These are phyloP conservation scores for Sesia bembeciformis DNA, from an alignment of 2,888 invertebrate genomes.

Conservation along the genomic window DNA sequence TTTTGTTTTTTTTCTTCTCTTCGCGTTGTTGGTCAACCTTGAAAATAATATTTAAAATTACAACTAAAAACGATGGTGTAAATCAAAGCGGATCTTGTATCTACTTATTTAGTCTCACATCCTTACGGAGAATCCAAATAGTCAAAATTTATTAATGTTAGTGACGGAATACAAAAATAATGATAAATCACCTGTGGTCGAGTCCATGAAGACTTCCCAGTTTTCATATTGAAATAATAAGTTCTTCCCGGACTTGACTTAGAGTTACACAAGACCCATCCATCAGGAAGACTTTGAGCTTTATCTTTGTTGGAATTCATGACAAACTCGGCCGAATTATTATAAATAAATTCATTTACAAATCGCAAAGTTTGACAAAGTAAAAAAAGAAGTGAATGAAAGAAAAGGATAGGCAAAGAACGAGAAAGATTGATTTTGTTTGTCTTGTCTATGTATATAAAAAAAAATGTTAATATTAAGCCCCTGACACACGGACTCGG, in stretches of 20 bases:
- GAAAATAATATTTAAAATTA: slow-evolving; percentile 6
- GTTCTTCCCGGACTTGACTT: slow-evolving; percentile 59
- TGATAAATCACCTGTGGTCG: slow-evolving; percentile 53
- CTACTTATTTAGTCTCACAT: no score
- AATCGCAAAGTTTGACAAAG: not conserved
- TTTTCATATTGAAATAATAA: slow-evolving; percentile 64
- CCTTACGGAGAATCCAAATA: no score
- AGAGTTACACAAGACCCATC: slow-evolving; percentile 59
- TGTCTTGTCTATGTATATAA: no score
- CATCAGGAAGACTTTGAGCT: slow-evolving; percentile 56
- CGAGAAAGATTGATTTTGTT: no score
- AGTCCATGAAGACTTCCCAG: slow-evolving; percentile 63
- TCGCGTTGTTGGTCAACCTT: slow-evolving; percentile 36
- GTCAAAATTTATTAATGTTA: no score
- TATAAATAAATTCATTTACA: not conserved
- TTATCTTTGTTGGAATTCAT: slow-evolving; percentile 52
- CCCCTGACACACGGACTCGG: no score
- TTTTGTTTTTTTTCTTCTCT: slow-evolving; percentile 29
- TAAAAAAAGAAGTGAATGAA: not conserved
- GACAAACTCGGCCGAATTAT: slow-evolving; percentile 12
- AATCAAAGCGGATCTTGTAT: not conserved
- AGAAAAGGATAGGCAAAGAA: no score
- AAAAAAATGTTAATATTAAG: no score
- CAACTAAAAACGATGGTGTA: not conserved
- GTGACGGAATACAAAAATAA: not conserved